phyloP scores from a whole-genome alignment of 2,888 invertebrate genomes.

The Bembecia ichneumoniformis region DNA sequence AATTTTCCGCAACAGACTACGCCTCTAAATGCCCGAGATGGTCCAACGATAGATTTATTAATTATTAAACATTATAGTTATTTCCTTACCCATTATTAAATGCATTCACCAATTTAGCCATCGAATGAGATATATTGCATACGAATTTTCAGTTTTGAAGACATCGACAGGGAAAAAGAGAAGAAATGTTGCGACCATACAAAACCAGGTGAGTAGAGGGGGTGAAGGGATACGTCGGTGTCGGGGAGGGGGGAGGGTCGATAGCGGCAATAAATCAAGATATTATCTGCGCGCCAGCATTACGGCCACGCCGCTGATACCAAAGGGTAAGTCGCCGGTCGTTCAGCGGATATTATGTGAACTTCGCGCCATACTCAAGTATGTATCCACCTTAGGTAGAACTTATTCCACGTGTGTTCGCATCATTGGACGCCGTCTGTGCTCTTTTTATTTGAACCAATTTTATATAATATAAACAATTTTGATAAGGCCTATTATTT shows the following conservation, averaged over 20 bases:
- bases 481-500: no score
- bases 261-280: constrained; percentile 66
- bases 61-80: constrained; percentile 41
- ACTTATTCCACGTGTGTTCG: neutral
- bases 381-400: neutral
- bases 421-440: no score
- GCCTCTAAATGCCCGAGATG: constrained; percentile 56
- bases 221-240: constrained; percentile 1
- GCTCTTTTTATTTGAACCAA: no score
- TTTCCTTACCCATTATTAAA: neutral
- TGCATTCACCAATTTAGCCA: neutral
- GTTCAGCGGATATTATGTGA: constrained; percentile 21
- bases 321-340: constrained; percentile 47
- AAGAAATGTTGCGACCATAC: neutral
- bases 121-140: neutral
- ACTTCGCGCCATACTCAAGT: neutral
- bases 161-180: neutral
- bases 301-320: constrained; percentile 46
- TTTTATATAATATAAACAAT: no score
- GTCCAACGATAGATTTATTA: constrained; percentile 60
- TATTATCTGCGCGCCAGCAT: constrained; percentile 60
- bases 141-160: neutral
- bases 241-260: constrained; percentile 15
- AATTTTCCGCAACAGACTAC: constrained; percentile 54
- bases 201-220: constrained; percentile 9